Base-by-base conservation (phyloP, 2,797 vertebrate species). In the Sebastes melanostomus region DNA sequence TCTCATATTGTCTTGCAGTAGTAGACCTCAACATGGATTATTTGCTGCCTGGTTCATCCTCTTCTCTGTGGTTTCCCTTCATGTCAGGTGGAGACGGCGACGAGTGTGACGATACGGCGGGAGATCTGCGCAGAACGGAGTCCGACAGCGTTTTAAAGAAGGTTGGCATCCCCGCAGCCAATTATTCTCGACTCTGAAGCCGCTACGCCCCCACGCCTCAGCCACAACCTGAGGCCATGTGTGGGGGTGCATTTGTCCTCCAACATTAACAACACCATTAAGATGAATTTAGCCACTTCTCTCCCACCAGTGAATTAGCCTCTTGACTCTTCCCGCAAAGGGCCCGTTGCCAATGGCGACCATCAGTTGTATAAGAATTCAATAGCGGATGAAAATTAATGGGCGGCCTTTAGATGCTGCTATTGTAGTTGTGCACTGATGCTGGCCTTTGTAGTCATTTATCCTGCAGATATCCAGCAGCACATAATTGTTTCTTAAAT, bases 121-220 rank as follows among this genome's bases (percentile, higher is more conserved):
- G 96, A 75, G 98, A 99, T 81, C 96, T 99, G 67, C 96, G 98
- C 84, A 97, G 98, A 86, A 99, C 98, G 0, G 98, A 98, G 78
- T 99, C 98, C 0, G 98, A 99, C 87, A 96, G 97, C 14, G 96
- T 98, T 81, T 93, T 99, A 56, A 99, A 99, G 91, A 99, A 99
- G 98, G 98, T 99, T 92, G 0, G 89, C 24, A 68, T 86, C 74
- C 77, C 80, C 25, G 62, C 54, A 30, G 32, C 75, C 66, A 75
- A 73, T 87, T 84, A 80, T 83, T 85, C 68, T 65, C 8, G 4
- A 68, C 20, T 82, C 12, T 38, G 38, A 85, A 65, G 56, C 70
- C 1, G 7, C 70, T 58, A 16, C 75, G 3, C 83, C 78, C 62
- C 77, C 63, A 42, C 13, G 10, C 67, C 29, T 73, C 66, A 54